A percentile compares a stretch with the other conserved stretches of the same genome.
Conservation (phyloP, 30 jellyfish, hydroid and myxozoan genomes). For the Aurelia coerulea region DNA sequence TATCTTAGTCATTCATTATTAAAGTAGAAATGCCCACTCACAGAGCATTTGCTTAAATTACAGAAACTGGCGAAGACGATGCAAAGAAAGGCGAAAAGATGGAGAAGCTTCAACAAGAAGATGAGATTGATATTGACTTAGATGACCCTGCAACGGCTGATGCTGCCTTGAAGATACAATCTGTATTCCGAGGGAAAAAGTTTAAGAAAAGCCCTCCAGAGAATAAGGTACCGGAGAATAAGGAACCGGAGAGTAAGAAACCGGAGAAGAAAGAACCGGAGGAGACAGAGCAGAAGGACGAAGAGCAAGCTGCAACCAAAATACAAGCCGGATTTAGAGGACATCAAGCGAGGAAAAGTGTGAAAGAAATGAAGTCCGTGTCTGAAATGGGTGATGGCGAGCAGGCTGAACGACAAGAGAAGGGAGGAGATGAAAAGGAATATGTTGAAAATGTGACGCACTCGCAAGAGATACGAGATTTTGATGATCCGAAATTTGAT, state of each 20-base stretch:
- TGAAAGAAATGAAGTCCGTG: slow-evolving; percentile 41
- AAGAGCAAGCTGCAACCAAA: slow-evolving; percentile 71
- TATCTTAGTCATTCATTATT: background rate
- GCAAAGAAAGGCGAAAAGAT: slow-evolving; percentile 74
- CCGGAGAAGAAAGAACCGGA: too few relatives aligned
- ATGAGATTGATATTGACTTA: slow-evolving; percentile 64
- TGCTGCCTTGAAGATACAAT: slow-evolving; percentile 87
- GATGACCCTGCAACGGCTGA: slow-evolving; percentile 70
- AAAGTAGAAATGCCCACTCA: background rate
- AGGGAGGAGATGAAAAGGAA: slow-evolving; percentile 28
- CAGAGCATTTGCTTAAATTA: too few relatives aligned
- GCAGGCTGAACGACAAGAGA: background rate
- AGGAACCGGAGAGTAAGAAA: too few relatives aligned
- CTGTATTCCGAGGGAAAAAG: slow-evolving; percentile 81
- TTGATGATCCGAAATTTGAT: slow-evolving; percentile 39
- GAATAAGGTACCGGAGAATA: too few relatives aligned
- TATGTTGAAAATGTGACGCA: slow-evolving; percentile 28
- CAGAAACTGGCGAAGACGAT: slow-evolving; percentile 70
- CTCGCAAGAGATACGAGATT: slow-evolving; percentile 8
- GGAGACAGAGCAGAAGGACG: slow-evolving; percentile 7
- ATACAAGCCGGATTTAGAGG: slow-evolving; percentile 81
- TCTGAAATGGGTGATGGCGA: background rate
- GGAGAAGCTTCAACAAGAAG: slow-evolving; percentile 55
- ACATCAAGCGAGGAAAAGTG: slow-evolving; percentile 62
- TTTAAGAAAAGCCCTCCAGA: slow-evolving; percentile 23